phyloP scores from a whole-genome alignment of 1,140 invertebrate genomes.

The Aricia agestis region DNA sequence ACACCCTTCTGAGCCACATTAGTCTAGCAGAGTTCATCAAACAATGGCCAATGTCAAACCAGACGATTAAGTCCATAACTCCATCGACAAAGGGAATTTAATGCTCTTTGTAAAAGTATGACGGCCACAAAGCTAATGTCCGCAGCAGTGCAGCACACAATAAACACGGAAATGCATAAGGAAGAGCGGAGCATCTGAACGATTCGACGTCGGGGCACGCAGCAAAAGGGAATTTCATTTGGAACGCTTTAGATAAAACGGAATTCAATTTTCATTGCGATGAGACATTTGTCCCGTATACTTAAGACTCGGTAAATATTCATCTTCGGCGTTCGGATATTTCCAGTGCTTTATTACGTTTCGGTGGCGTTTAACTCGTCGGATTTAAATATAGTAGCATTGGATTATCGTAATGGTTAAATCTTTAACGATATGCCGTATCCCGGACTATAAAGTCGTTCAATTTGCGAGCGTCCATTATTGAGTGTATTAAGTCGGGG shows the following conservation, averaged over 20 bases:
- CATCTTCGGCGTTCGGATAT: background rate
- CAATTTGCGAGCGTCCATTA: background rate
- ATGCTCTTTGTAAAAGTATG: slow-evolving; percentile 13
- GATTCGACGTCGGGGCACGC: slow-evolving; percentile 60
- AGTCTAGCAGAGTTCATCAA: background rate
- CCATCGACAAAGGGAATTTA: slow-evolving; percentile 2
- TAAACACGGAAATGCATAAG: slow-evolving; percentile 30
- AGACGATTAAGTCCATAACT: slow-evolving; percentile 6
- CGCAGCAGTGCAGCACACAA: slow-evolving; percentile 18
- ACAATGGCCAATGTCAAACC: slow-evolving; percentile 1
- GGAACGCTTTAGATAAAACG: slow-evolving; percentile 56
- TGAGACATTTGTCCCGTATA: slow-evolving; percentile 37
- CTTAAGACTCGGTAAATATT: slow-evolving; percentile 22
- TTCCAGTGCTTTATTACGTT: background rate
- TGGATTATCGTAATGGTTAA: background rate
- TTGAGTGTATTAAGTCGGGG: background rate
- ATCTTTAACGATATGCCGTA: background rate
- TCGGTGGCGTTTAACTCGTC: background rate
- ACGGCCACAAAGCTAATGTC: slow-evolving; percentile 20
- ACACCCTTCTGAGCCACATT: background rate
- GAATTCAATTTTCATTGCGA: slow-evolving; percentile 58
- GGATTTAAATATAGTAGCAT: background rate
- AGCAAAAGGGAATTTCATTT: slow-evolving; percentile 64
- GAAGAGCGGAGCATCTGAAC: slow-evolving; percentile 40
- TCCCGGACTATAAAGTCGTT: background rate